Evolutionary conservation across 2,797 vertebrate genomes (phyloP), one percentile per base, ranked within the genome.

Genomic region (Gallinago nigripennis): DNA sequence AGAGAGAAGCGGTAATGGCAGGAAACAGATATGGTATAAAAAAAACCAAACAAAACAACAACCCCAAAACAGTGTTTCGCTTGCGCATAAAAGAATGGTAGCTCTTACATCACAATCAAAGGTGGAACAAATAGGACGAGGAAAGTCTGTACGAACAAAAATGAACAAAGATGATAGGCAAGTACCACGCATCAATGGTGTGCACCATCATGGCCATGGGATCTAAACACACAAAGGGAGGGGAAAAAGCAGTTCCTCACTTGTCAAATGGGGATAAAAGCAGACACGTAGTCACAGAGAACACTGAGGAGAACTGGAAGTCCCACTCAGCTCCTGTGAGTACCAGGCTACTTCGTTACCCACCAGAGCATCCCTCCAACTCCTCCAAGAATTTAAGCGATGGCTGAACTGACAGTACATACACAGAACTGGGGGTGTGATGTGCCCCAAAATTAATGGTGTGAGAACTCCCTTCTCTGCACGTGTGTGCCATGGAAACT

Each of bases 401-500:
- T 3, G 31, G 12, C 41, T 20, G 46, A n/a, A 33, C 39, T 3
- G 23, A 31, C 33, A 33, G 41, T 28, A 23, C 12, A 4, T 3
- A 35, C 51, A 16, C 17, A 2, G 8, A 6, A 4, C 2, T 0
- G 27, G 23, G 31, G 4, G 5, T 20, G 23, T 1, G 11, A 18
- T 3, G n/a, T 0, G 5, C n/a, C 4, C 72, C 4, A 31, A n/a
- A 43, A 53, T 13, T 7, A 27, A 11, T 1, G 10, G 0, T 10
- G 53, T 16, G 60, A 16, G 43, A 82, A 4, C 41, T 64, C 56
- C 56, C 60, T 41, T 6, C 88, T 12, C 77, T 3, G 56, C 56
- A 33, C 9, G 3, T 51, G 60, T 21, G 9, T 15, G 39, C 46
- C 17, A 4, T 0, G 5, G 2, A 7, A 76, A 78, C 54, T 92